Conservation (phyloP, 2,113 vertebrate species). For the Taxidea taxus region DNA sequence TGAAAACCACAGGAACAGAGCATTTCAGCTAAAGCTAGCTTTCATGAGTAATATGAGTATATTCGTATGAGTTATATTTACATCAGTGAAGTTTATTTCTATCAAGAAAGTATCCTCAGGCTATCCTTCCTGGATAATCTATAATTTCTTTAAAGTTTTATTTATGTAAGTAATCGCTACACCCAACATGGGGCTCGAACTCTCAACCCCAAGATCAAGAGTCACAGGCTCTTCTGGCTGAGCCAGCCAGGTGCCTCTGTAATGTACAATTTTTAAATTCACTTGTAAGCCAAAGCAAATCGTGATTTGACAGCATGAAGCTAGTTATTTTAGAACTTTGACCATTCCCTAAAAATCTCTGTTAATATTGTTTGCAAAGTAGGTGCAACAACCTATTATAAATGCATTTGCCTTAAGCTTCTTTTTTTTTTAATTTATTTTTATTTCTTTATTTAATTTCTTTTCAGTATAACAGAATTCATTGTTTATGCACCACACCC, state of each 20-base stretch:
- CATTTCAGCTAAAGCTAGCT: neutral
- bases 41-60: neutral
- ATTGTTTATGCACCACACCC: no score
- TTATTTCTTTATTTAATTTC: no score
- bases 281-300: neutral
- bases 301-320: neutral
- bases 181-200: neutral
- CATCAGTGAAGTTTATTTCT: neutral
- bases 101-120: neutral
- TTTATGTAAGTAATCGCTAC: neutral
- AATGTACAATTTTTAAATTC: neutral
- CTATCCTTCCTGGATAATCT: neutral
- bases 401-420: neutral
- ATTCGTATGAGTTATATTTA: neutral
- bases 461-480: no score
- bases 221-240: neutral
- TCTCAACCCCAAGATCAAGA: neutral
- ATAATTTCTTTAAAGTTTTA: neutral
- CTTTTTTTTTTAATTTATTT: no score
- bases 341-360: neutral
- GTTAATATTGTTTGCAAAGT: slow-evolving; percentile 3
- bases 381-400: neutral
- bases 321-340: neutral
- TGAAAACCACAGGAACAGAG: neutral
- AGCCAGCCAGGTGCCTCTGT: neutral